phyloP scores from a whole-genome alignment of 2,888 invertebrate genomes.

The Lasioglossum vierecki region DNA sequence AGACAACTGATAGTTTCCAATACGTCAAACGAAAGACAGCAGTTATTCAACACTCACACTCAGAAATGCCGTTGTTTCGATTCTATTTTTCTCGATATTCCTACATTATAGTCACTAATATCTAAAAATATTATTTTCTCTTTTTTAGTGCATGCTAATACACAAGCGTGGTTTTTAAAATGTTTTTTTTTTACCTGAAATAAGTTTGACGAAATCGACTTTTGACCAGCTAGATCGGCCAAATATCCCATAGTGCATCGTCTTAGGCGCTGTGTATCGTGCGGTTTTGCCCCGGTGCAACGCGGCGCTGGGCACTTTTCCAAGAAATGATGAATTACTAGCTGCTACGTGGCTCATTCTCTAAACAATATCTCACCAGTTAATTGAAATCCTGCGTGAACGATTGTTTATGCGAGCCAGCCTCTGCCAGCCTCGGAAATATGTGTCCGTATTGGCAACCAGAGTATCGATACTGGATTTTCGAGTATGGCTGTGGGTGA shows the following conservation, averaged over 20 bases:
- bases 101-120: no score
- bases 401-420: conserved; percentile 22
- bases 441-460: background rate
- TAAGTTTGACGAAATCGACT: no score
- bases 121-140: no score
- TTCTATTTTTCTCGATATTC: no score
- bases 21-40: no score
- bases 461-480: background rate
- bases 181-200: no score
- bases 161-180: no score
- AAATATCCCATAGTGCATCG: conserved; percentile 48
- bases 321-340: conserved; percentile 75
- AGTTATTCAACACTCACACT: no score
- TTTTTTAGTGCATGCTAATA: no score
- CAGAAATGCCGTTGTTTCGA: no score
- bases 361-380: conserved; percentile 69
- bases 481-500: background rate
- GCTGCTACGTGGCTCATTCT: conserved; percentile 63
- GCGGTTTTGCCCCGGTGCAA: background rate
- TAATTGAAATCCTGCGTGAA: conserved; percentile 36
- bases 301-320: conserved; percentile 60
- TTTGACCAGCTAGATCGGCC: no score
- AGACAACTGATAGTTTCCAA: no score
- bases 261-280: conserved; percentile 28
- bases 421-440: conserved; percentile 1